Conservation (phyloP, 1,140 invertebrate genomes). For the Frieseomelitta varia region DNA sequence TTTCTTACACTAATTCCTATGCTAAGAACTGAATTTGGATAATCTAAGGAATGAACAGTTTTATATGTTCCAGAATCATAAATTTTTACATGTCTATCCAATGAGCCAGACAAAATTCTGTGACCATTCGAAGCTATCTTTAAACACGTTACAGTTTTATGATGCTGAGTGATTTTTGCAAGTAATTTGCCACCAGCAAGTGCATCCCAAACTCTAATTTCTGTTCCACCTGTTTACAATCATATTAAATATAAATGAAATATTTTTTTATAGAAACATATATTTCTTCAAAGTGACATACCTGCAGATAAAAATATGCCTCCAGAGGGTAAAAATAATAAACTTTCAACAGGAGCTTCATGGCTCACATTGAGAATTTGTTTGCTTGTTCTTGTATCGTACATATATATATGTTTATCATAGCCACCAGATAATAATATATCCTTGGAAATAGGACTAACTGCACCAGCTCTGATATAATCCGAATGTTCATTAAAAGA, state of each 20-base stretch:
- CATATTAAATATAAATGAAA: not conserved
- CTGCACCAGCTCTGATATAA: conserved; percentile 91
- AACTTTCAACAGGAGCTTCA: conserved; percentile 94
- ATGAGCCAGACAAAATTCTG: conserved; percentile 92
- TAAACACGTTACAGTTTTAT: conserved; percentile 96
- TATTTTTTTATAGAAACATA: conserved; percentile 1
- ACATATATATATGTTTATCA: conserved; percentile 95
- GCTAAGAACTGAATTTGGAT: conserved; percentile 94
- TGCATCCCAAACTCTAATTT: conserved; percentile 97
- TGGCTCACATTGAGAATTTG: conserved; percentile 91
- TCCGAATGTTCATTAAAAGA: conserved; percentile 90
- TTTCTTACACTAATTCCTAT: conserved; percentile 88
- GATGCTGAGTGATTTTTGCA: conserved; percentile 91
- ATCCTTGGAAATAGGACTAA: conserved; percentile 89
- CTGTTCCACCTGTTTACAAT: conserved; percentile 87
- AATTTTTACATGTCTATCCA: conserved; percentile 97
- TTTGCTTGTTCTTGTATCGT: conserved; percentile 90
- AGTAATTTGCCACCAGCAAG: conserved; percentile 92
- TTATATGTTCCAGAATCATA: conserved; percentile 94
- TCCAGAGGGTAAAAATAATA: conserved; percentile 94
- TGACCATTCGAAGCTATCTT: conserved; percentile 90
- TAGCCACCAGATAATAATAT: conserved; percentile 95
- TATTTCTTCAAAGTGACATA: conserved; percentile 65
- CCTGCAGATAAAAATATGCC: conserved; percentile 95
- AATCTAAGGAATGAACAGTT: conserved; percentile 93